Conservation (phyloP, 2,797 vertebrate species). For the Sebastes hubbsi region DNA sequence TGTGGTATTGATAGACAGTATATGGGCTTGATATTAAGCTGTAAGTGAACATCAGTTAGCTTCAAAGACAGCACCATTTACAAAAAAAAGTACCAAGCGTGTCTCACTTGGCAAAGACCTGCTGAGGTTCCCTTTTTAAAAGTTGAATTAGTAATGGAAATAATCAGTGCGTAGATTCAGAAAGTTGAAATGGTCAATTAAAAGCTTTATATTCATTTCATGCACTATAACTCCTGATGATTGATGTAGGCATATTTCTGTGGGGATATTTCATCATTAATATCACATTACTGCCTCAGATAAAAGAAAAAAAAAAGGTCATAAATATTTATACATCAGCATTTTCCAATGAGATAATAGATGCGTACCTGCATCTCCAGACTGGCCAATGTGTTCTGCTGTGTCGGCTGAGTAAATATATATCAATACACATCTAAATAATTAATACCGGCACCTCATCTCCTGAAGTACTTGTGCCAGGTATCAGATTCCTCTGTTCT, state of each 20-base stretch:
- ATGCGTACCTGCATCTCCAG: background rate
- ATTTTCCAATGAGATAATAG: slow-evolving; percentile 16
- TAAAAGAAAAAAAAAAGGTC: slow-evolving; percentile 9
- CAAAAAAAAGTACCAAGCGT: background rate
- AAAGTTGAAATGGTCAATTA: slow-evolving; percentile 30
- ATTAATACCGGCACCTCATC: background rate
- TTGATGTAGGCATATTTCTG: slow-evolving; percentile 16
- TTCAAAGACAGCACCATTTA: background rate
- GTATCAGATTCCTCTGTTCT: background rate
- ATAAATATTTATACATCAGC: slow-evolving; percentile 25
- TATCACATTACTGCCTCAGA: slow-evolving; percentile 30
- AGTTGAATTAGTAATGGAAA: background rate
- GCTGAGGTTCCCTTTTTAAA: background rate
- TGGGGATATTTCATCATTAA: slow-evolving; percentile 12
- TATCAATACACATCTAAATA: background rate
- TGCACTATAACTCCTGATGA: slow-evolving; percentile 3
- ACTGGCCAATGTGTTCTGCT: background rate
- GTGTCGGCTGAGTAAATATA: background rate
- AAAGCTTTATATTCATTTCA: slow-evolving; percentile 12
- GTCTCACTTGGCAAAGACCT: background rate
- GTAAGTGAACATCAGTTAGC: background rate
- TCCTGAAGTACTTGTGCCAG: background rate
- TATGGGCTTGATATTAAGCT: background rate
- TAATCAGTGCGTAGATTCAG: background rate
- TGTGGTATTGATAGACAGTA: background rate